Evolutionary conservation across 2,888 invertebrate species (phyloP).

Genomic region (Aporophyla lueneburgensis): DNA sequence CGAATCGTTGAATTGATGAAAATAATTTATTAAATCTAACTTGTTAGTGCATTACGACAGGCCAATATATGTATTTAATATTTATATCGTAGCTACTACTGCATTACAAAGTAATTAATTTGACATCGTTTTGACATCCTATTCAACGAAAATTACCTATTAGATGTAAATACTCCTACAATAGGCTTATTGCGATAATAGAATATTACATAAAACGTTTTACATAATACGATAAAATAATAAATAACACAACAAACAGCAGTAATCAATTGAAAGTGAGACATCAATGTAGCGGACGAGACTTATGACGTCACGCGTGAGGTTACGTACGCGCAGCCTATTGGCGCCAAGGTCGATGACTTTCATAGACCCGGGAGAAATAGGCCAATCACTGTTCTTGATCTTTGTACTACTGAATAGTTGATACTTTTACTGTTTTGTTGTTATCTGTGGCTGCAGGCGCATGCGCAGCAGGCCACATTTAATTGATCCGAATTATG

Average conservation of each 20-base stretch:
- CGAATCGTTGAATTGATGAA: background rate
- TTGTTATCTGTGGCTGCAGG: background rate
- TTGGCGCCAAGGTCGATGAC: conserved; percentile 59
- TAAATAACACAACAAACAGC: background rate
- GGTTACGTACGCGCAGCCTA: conserved; percentile 44
- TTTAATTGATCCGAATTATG: background rate
- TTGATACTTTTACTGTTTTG: background rate
- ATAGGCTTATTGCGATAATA: conserved; percentile 11
- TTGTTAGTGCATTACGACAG: background rate
- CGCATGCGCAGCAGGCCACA: background rate
- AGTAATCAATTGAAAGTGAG: conserved; percentile 35
- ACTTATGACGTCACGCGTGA: conserved; percentile 30
- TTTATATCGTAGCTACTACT: background rate
- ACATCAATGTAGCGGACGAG: conserved; percentile 14
- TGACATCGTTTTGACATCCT: background rate
- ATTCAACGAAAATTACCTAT: conserved; percentile 1
- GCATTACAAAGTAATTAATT: background rate
- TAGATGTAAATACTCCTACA: conserved; percentile 21
- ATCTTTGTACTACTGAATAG: conserved; percentile 41
- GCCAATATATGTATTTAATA: background rate
- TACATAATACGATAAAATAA: conserved; percentile 10
- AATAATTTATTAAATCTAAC: background rate
- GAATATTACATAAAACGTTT: conserved; percentile 28
- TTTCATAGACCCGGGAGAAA: conserved; percentile 50
- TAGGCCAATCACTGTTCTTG: conserved; percentile 49